phyloP scores from a whole-genome alignment of 92 coral and sea anemone genomes.

The Micromussa lordhowensis region DNA sequence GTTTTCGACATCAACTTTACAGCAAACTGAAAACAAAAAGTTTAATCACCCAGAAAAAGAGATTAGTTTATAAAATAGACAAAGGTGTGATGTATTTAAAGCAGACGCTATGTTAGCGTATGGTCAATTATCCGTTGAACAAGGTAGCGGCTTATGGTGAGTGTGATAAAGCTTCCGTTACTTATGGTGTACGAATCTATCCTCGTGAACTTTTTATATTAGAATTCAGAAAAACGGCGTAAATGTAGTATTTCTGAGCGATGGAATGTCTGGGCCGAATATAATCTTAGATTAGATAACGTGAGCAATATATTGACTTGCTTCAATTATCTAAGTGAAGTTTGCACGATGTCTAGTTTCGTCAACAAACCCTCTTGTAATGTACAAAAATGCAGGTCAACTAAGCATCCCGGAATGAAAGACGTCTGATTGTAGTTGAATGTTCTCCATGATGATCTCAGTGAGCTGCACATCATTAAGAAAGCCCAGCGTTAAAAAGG shows the following conservation, averaged over 20 bases:
- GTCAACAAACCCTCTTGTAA: neutral
- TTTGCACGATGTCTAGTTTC: neutral
- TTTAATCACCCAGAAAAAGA: neutral
- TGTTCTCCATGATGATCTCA: neutral
- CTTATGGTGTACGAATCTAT: neutral
- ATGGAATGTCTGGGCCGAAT: neutral
- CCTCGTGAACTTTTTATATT: neutral
- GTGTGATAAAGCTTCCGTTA: neutral
- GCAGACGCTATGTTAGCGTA: neutral
- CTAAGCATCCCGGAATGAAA: neutral
- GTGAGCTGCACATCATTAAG: neutral
- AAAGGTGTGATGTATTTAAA: neutral
- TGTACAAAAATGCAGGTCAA: neutral
- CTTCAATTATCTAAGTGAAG: neutral
- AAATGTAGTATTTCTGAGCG: neutral
- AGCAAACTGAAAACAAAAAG: neutral
- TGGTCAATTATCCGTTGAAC: neutral
- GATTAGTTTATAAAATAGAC: neutral
- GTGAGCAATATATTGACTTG: neutral
- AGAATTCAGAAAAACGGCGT: neutral
- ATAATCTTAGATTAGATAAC: neutral
- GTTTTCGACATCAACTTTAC: neutral
- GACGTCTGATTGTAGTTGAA: neutral
- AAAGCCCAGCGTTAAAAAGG: neutral
- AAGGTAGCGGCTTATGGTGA: neutral